Base-by-base conservation (phyloP, 2,888 invertebrate species). In the Cactoblastis cactorum region DNA sequence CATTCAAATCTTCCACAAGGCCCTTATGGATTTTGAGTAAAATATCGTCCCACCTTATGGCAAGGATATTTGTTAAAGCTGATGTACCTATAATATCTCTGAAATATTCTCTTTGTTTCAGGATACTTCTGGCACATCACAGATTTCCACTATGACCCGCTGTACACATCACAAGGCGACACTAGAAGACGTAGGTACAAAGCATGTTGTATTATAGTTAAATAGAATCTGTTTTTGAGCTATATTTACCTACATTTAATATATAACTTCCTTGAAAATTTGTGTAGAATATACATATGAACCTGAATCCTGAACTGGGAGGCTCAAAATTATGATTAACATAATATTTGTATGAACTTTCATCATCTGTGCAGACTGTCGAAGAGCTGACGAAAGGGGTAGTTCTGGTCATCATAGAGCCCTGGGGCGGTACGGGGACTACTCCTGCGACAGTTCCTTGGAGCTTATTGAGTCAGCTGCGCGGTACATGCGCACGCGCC, bases 51-150 rank as follows among this genome's bases (percentile, higher is more conserved):
- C n/a, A n/a, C n/a, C n/a, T n/a, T n/a, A n/a, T n/a, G n/a, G n/a
- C n/a, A n/a, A n/a, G n/a, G n/a, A n/a, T n/a, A n/a, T n/a, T n/a
- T n/a, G n/a, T n/a, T n/a, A n/a, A n/a, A n/a, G n/a, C n/a, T n/a
- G n/a, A n/a, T n/a, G n/a, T n/a, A n/a, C n/a, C n/a, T n/a, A 22
- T 22, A 4, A 3, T 1, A 19, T 32, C 3, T 32, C 32, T 32
- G 9, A 8, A 45, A 17, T 47, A 49, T 55, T 61, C 65, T 62
- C 55, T 71, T 88, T 90, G 80, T 95, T 94, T 1, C 93, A 97
- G 97, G 97, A 67, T 96, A 95, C 82, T 97, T 97, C 88, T 97
- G 97, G 97, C 97, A 97, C 85, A 95, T 97, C 74, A 96, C 97
- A 61, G 97, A 97, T 83, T 93, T 97, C 67, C 97, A 97, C 83